phyloP scores from a whole-genome alignment of 2,113 vertebrate genomes.

The Cardinalis cardinalis region DNA sequence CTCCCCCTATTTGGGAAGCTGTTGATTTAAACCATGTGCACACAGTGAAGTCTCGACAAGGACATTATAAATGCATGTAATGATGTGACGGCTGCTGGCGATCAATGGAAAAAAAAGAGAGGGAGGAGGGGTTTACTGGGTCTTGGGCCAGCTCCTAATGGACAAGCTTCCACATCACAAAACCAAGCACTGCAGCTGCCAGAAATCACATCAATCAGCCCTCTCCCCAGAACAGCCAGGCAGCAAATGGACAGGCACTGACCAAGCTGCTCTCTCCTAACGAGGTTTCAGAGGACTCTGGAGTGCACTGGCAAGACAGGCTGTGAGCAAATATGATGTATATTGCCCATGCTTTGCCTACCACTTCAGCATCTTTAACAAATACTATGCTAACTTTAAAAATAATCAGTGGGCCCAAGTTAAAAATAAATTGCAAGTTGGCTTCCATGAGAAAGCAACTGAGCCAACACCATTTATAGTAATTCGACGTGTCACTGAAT shows the following conservation, averaged over 20 bases:
- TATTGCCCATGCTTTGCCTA: background rate
- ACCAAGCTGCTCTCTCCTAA: background rate
- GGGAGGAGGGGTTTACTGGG: background rate
- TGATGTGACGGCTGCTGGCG: background rate
- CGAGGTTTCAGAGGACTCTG: accelerated
- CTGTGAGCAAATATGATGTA: background rate
- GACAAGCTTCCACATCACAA: slow-evolving; percentile 29
- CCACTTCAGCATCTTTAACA: slow-evolving; percentile 1
- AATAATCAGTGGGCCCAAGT: slow-evolving; percentile 7
- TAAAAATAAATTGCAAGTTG: slow-evolving; percentile 49
- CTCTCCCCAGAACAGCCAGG: background rate
- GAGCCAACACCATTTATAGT: slow-evolving; percentile 62
- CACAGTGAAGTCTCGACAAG: slow-evolving; percentile 21
- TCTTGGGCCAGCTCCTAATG: slow-evolving; percentile 31
- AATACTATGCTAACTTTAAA: slow-evolving; percentile 14
- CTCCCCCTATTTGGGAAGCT: background rate
- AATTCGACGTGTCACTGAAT: slow-evolving; percentile 52
- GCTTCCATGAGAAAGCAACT: slow-evolving; percentile 38
- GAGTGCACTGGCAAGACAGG: background rate
- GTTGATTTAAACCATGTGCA: slow-evolving; percentile 60
- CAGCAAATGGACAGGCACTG: background rate
- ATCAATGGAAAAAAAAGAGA: background rate
- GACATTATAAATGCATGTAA: slow-evolving; percentile 42
- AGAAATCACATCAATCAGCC: slow-evolving; percentile 11
- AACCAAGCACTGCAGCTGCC: slow-evolving; percentile 35